phyloP scores from a whole-genome alignment of 1,140 invertebrate species.

The Drosophila mojavensis region DNA sequence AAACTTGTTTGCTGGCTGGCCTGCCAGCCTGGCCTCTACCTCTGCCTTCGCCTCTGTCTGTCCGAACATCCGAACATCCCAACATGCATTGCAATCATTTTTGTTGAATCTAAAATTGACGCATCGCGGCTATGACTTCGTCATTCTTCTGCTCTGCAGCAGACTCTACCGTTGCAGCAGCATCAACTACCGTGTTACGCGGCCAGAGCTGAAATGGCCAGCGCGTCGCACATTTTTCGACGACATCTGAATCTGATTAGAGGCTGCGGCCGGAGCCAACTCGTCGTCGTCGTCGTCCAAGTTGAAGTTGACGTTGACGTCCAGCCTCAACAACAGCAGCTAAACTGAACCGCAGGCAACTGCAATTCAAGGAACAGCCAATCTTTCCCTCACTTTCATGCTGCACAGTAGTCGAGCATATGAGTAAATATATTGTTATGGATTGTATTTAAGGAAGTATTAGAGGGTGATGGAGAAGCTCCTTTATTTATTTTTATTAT shows the following conservation, averaged over 20 bases:
- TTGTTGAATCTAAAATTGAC: conserved; percentile 83
- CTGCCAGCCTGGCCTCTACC: conserved; percentile 9
- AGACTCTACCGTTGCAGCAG: conserved; percentile 5
- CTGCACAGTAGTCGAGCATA: conserved; percentile 24
- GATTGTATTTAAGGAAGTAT: too few species aligned
- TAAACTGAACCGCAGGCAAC: conserved; percentile 43
- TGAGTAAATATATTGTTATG: too few species aligned
- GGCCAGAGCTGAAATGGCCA: conserved; percentile 72
- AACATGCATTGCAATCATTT: conserved; percentile 82
- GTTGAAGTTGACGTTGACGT: conserved; percentile 69
- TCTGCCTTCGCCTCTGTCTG: conserved; percentile 5
- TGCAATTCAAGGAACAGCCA: conserved; percentile 50
- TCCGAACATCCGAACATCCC: conserved; percentile 54
- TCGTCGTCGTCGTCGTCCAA: conserved; percentile 43
- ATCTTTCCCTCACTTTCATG: conserved; percentile 11
- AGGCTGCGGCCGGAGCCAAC: conserved; percentile 21
- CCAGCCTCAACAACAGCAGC: conserved; percentile 55
- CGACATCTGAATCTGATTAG: conserved; percentile 83
- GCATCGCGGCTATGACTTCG: conserved; percentile 82
- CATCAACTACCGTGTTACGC: conserved; percentile 77
- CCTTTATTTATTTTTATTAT: too few species aligned
- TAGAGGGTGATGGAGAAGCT: too few species aligned
- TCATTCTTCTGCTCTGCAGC: conserved; percentile 62
- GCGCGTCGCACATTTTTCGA: conserved; percentile 81
- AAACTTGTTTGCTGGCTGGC: conserved; percentile 51